Evolutionary conservation across 2,113 vertebrate genomes (phyloP).

Genomic region (Mohoua ochrocephala): DNA sequence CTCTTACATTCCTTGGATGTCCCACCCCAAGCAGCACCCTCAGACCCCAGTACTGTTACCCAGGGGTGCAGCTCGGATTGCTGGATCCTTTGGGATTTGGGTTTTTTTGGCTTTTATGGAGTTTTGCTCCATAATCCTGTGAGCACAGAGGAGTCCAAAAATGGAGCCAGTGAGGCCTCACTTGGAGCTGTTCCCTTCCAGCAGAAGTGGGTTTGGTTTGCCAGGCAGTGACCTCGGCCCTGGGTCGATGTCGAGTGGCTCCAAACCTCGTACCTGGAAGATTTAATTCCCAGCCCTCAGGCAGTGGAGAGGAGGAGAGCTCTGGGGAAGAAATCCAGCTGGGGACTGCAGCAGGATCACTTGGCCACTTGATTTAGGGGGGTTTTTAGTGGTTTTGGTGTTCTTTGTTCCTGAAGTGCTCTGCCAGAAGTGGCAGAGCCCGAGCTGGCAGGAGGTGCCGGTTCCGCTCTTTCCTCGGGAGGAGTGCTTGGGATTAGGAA

Average conservation of each 20-base stretch:
- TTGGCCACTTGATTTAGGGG: background rate
- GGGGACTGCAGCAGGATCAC: background rate
- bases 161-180: background rate
- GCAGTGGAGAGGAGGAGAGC: background rate
- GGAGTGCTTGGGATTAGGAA: background rate
- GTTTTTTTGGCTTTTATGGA: background rate
- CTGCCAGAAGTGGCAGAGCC: background rate
- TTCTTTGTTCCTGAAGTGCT: background rate
- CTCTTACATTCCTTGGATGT: background rate
- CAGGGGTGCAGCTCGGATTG: background rate
- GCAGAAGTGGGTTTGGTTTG: background rate
- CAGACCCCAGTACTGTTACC: background rate
- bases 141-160: background rate
- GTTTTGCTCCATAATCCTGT: background rate
- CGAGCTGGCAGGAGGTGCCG: background rate
- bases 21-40: background rate
- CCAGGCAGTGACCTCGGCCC: background rate
- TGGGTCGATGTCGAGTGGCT: background rate
- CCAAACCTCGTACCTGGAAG: background rate
- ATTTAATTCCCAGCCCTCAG: background rate
- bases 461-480: background rate
- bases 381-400: background rate
- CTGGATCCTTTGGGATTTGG: background rate
- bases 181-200: background rate
- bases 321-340: background rate